Base-by-base conservation (phyloP, 1,140 invertebrate genomes). In the Scaptomyza pallida region DNA sequence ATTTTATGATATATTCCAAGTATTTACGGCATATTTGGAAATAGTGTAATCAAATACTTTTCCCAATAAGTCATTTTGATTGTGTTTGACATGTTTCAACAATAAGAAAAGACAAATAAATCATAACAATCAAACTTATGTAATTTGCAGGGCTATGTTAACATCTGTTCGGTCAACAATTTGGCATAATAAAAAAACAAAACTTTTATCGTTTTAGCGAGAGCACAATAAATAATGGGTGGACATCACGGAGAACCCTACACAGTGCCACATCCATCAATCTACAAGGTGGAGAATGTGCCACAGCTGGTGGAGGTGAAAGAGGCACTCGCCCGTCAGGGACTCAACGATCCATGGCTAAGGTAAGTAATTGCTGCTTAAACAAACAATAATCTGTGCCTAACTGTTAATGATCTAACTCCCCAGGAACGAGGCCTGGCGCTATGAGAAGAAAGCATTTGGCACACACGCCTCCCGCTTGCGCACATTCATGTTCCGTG, bases 341-440 rank as follows among this genome's bases (percentile, higher is more conserved):
- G 96, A 13, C 78, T 97, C 0, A 95, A 94, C 72, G 95, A 97
- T 92, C 96, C 96, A 6, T 97, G 96, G 96, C 83, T 96, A 1
- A 94, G 95, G 94, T 94, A 76, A 90, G 55, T 8, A 1, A 4
- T 47, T 26, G n/a, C 9, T 3, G 1, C 3, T 10, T 23, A 2
- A n/a, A 6, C 26, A 2, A 37, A n/a, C 12, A n/a, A 37, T n/a
- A n/a, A 4, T 12, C 12, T 5, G 4, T 37, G 0, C 1, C n/a
- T 37, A n/a, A 37, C 8, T 37, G 33, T 37, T 37, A 12, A 4
- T 37, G 1, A n/a, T 37, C 1, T 23, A 10, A n/a, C 55, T 21
- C 23, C 48, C 5, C 71, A 94, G 95, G 79, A 97, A 97, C 92
- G 93, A 96, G 90, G 95, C 94, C 0, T 97, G 96, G 96, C 92